These are phyloP conservation scores for Eupithecia abbreviata DNA, from an alignment of 2,888 invertebrate genomes.

Conservation along the genomic window DNA sequence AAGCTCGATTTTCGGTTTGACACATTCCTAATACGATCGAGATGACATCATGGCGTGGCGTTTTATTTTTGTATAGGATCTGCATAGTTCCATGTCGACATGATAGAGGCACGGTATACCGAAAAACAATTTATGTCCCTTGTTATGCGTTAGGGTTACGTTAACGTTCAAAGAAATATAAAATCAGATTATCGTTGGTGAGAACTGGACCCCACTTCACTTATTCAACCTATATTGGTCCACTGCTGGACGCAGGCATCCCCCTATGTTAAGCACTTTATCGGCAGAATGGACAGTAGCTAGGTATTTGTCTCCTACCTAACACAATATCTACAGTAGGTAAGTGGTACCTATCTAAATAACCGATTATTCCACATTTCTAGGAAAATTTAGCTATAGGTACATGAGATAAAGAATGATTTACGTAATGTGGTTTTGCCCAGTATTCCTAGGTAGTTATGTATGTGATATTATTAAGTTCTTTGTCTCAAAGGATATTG, in stretches of 20 bases:
- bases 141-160: no score
- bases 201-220: neutral
- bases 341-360: neutral
- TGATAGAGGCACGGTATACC: neutral
- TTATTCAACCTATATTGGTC: no score
- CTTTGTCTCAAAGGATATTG: no score
- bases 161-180: neutral
- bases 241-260: no score
- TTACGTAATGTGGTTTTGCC: neutral
- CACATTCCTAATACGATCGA: no score
- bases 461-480: neutral
- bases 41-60: no score
- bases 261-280: no score
- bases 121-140: no score
- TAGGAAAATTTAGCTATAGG: neutral
- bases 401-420: neutral
- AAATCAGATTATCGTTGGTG: neutral
- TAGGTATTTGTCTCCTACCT: neutral
- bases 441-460: neutral
- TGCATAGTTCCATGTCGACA: neutral
- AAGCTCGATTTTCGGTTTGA: neutral
- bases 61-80: neutral
- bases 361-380: neutral
- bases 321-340: neutral
- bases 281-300: neutral